These are phyloP conservation scores for Vanacampus margaritifer DNA, from an alignment of 2,113 vertebrate genomes.

Conservation along the genomic window DNA sequence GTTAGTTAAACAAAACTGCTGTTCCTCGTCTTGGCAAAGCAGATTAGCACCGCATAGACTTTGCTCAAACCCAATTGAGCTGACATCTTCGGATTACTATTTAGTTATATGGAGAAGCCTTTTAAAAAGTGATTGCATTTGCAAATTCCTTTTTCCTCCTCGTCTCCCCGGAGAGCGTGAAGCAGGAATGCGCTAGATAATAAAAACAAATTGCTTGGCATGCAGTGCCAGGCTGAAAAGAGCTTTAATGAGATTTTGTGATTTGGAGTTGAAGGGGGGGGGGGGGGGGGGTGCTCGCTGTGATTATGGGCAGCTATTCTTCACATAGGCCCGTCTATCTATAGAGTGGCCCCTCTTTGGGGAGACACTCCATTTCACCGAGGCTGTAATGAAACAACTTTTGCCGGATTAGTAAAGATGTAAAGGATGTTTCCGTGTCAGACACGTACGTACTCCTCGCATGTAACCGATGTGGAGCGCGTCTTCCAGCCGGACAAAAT, in stretches of 20 bases:
- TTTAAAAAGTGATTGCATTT: constrained; percentile 34
- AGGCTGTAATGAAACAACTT: constrained; percentile 14
- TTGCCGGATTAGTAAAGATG: not conserved
- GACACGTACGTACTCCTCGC: not conserved
- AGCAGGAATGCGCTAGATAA: constrained; percentile 47
- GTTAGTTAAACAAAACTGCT: not conserved
- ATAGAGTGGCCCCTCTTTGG: constrained; percentile 14
- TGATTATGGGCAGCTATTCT: constrained; percentile 12
- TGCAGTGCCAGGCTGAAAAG: constrained; percentile 25
- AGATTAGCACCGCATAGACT: constrained; percentile 13
- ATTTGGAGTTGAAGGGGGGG: constrained; percentile 14
- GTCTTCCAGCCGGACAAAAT: constrained; percentile 28
- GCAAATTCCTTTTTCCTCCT: constrained; percentile 39
- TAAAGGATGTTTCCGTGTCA: not conserved
- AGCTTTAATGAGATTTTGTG: constrained; percentile 47
- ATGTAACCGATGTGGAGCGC: not conserved
- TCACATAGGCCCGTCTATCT: constrained; percentile 13
- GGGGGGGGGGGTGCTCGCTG: constrained; percentile 4
- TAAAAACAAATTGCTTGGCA: constrained; percentile 44
- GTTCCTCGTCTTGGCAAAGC: not conserved
- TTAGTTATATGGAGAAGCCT: constrained; percentile 17
- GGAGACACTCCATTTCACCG: constrained; percentile 15
- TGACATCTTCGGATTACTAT: constrained; percentile 21
- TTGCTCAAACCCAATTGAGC: constrained; percentile 5
- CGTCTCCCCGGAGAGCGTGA: constrained; percentile 40